These are phyloP conservation scores for Hypsopygia costalis DNA, from an alignment of 2,888 invertebrate genomes.

Conservation along the genomic window DNA sequence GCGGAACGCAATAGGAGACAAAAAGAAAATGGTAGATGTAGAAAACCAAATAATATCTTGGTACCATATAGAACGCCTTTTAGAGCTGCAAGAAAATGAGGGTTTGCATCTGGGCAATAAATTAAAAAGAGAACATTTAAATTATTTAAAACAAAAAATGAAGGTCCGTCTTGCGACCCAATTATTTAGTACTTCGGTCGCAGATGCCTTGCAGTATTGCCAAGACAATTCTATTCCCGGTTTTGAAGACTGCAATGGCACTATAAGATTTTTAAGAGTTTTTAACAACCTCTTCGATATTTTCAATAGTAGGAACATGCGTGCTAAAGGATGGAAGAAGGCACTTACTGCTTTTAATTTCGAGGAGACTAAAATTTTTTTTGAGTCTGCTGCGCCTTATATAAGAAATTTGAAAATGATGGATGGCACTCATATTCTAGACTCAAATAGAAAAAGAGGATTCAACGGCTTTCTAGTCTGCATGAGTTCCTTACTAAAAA, in stretches of 20 bases:
- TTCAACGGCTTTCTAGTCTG: conserved; percentile 10
- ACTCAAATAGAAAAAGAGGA: conserved; percentile 6
- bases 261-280: neutral
- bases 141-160: too few species aligned
- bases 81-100: conserved; percentile 6
- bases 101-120: conserved; percentile 9
- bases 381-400: neutral
- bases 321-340: conserved; percentile 3
- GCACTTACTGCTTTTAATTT: conserved; percentile 1
- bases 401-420: conserved; percentile 3
- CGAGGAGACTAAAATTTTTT: conserved; percentile 3
- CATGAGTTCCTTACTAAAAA: conserved; percentile 5
- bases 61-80: neutral
- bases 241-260: neutral
- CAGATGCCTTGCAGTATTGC: conserved; percentile 10
- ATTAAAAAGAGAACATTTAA: conserved; percentile 7
- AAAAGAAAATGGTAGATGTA: conserved; percentile 1
- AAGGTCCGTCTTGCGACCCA: conserved; percentile 10
- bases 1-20: conserved; percentile 11
- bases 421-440: conserved; percentile 1
- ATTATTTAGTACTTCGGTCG: conserved; percentile 8
- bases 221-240: neutral
- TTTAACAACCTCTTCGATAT: conserved; percentile 8
- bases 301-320: conserved; percentile 6
- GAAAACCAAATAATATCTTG: conserved; percentile 1